These are phyloP conservation scores for Macrotus californicus DNA, from an alignment of 2,113 vertebrate genomes.

Conservation along the genomic window DNA sequence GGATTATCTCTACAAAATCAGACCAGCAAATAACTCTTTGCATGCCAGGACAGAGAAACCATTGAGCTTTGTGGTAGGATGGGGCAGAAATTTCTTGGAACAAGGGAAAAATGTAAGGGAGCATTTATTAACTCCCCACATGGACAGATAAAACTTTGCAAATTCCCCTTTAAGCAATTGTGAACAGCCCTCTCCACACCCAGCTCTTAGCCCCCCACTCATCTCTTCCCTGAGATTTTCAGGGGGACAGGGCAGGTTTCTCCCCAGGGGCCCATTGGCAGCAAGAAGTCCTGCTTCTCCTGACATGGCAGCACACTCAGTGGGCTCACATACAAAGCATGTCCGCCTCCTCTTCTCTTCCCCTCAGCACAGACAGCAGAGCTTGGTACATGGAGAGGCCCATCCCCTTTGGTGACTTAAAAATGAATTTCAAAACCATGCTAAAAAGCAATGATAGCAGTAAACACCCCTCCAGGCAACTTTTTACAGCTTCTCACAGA, in stretches of 20 bases:
- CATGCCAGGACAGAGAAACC: neutral
- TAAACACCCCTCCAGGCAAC: neutral
- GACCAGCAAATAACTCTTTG: neutral
- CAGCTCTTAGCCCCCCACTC: neutral
- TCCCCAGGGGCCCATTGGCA: rapidly evolving
- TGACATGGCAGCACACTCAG: neutral
- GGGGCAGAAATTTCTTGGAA: neutral
- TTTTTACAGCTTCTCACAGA: neutral
- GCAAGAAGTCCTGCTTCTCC: neutral
- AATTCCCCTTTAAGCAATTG: neutral
- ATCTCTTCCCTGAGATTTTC: neutral
- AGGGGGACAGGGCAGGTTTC: neutral
- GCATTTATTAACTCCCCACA: neutral
- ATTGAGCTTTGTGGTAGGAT: neutral
- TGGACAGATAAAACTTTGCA: neutral
- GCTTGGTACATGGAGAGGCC: neutral
- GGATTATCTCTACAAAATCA: neutral
- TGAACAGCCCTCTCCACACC: neutral
- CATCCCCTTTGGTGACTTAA: neutral
- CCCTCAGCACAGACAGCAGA: neutral
- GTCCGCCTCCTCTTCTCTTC: neutral
- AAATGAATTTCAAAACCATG: neutral
- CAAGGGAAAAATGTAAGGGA: neutral
- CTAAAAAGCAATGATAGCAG: neutral
- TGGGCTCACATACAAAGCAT: neutral